Evolutionary conservation across 2,797 vertebrate species (phyloP).

Genomic region (Gymnoscopelus braueri): DNA sequence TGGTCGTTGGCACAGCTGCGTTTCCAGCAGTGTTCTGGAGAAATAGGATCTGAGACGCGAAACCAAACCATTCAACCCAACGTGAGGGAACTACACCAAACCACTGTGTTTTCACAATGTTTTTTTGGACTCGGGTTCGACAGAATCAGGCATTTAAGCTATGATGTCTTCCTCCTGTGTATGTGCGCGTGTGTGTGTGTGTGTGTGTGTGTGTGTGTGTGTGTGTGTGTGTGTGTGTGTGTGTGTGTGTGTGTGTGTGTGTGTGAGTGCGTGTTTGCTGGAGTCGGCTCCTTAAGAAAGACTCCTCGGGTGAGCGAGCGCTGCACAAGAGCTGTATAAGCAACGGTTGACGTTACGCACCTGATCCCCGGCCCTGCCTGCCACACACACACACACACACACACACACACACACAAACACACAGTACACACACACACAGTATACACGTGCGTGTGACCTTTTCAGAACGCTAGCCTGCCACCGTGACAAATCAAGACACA

Average conservation of each 20-base stretch:
- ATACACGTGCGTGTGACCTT: conserved; percentile 28
- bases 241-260: too few relatives aligned
- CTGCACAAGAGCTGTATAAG: conserved; percentile 39
- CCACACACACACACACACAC: conserved; percentile 5
- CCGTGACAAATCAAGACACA: conserved; percentile 50
- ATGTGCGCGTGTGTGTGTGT: too few relatives aligned
- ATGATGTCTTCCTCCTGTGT: conserved; percentile 9
- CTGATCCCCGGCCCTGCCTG: conserved; percentile 32
- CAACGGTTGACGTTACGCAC: conserved; percentile 46
- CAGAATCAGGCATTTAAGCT: conserved; percentile 14
- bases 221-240: too few relatives aligned
- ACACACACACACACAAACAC: too few relatives aligned
- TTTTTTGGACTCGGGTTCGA: conserved; percentile 24
- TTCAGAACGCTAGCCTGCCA: conserved; percentile 39
- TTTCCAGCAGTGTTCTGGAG: not conserved
- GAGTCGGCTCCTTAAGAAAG: conserved; percentile 32
- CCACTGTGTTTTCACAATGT: conserved; percentile 18
- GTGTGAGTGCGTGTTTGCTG: conserved; percentile 14
- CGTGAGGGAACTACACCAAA: conserved; percentile 27
- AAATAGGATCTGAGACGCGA: conserved; percentile 30
- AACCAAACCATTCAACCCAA: conserved; percentile 12
- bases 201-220: too few relatives aligned
- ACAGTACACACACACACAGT: not conserved
- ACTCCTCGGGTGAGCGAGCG: conserved; percentile 24
- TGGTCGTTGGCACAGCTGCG: too few relatives aligned